Conservation (phyloP, 2,113 vertebrate species). For the Sclerurus mexicanus region DNA sequence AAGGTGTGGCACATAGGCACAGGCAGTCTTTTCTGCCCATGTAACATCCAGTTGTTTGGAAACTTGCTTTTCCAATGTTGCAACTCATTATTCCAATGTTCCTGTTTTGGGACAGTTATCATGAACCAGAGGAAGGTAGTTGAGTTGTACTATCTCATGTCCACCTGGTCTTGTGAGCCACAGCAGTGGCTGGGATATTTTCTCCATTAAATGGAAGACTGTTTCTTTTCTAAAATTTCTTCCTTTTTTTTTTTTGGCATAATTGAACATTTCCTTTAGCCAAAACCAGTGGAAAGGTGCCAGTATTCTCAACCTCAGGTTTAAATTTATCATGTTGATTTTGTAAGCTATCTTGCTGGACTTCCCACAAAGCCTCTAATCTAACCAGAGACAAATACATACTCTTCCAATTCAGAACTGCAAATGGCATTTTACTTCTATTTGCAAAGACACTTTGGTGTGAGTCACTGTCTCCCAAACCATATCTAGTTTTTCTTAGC, state of each 20-base stretch:
- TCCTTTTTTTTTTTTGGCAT: background rate
- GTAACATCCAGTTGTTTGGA: background rate
- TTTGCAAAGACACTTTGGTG: slow-evolving; percentile 44
- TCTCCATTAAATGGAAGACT: background rate
- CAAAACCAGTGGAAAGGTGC: slow-evolving; percentile 10
- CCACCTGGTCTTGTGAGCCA: background rate
- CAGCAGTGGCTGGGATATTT: background rate
- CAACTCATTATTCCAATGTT: background rate
- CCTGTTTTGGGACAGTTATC: background rate
- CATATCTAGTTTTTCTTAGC: slow-evolving; percentile 51
- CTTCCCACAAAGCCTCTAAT: slow-evolving; percentile 47
- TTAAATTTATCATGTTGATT: slow-evolving; percentile 61
- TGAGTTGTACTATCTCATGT: background rate
- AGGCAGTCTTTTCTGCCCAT: background rate
- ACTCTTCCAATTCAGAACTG: slow-evolving; percentile 5
- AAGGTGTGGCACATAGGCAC: background rate
- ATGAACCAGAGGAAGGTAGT: background rate
- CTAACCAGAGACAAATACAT: background rate
- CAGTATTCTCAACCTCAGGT: slow-evolving; percentile 38
- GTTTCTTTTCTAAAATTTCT: background rate
- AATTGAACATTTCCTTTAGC: slow-evolving; percentile 22
- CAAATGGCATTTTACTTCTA: slow-evolving; percentile 51
- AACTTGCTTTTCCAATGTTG: background rate
- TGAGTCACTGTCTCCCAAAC: slow-evolving; percentile 21
- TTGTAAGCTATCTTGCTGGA: slow-evolving; percentile 24